These are phyloP conservation scores for Galeopterus variegatus DNA, from an alignment of 2,113 vertebrate species.

Conservation along the genomic window DNA sequence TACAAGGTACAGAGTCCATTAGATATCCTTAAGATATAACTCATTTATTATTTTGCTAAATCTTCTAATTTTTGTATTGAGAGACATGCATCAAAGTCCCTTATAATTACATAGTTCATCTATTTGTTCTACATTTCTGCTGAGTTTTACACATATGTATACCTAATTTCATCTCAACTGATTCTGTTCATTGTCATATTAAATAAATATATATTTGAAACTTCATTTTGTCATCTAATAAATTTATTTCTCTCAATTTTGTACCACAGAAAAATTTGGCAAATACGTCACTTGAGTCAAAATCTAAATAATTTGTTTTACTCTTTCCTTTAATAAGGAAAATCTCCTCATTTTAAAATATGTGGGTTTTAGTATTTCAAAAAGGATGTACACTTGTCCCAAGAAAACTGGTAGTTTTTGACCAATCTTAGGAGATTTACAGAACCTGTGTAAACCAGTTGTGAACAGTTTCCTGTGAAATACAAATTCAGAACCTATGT, in stretches of 20 bases:
- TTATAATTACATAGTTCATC: neutral
- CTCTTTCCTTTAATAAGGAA: neutral
- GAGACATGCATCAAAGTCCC: neutral
- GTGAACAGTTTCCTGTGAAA: neutral
- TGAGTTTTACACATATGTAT: neutral
- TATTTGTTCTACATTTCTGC: neutral
- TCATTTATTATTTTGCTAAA: neutral
- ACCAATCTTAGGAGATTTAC: neutral
- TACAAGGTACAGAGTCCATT: neutral
- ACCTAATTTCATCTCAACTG: neutral
- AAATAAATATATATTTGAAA: neutral
- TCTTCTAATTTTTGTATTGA: neutral
- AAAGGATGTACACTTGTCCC: neutral
- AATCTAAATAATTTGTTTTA: neutral
- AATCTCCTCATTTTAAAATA: neutral
- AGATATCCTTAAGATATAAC: neutral
- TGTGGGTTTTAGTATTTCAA: neutral
- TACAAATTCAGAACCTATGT: neutral
- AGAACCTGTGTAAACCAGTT: neutral
- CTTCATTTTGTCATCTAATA: neutral
- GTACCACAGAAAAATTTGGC: neutral
- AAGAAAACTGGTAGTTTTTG: neutral
- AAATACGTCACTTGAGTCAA: neutral
- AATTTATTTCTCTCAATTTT: slow-evolving; percentile 5
- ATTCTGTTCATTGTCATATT: neutral